Evolutionary conservation across 1,140 invertebrate species (phyloP), one percentile per base, ranked within the genome.

Genomic region (Artemia franciscana): DNA sequence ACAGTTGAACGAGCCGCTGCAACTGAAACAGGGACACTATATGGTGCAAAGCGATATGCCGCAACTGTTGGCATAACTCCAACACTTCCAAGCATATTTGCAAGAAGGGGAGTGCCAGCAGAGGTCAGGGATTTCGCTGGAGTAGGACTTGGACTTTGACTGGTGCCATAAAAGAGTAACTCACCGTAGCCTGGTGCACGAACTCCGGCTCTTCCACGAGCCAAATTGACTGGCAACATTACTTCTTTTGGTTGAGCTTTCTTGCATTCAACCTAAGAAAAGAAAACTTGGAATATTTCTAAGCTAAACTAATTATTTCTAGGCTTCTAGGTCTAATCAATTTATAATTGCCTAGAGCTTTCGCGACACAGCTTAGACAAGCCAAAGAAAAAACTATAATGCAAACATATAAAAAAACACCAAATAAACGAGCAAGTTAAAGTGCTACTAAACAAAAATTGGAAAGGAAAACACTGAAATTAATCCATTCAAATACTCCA

Each of bases 211-310:
- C 88, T 82, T 74, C 88, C 91, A 80, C 91, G 91, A 69, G 88
- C 88, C 77, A 90, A 76, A 75, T 90, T 91, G 64, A 88, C 85
- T 69, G 91, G 90, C 73, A 95, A 82, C 92, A 98, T 97, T 69
- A 98, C 92, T 80, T 98, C 93, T 80, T 98, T 98, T 62, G 93
- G 93, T 76, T 98, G 93, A 72, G 93, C 93, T 78, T 97, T 96
- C 83, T 97, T 97, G 80, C 92, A 96, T 80, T 98, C 92, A 76
- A 97, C 92, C 92, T 97, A 79, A 25, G 68, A 61, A 77, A 82
- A 72, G 69, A 67, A 73, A 73, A 62, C 4, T 60, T 18, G n/a
- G 26, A n/a, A n/a, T n/a, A n/a, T n/a, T n/a, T n/a, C n/a, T n/a
- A n/a, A n/a, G n/a, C n/a, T n/a, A n/a, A n/a, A n/a, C n/a, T n/a